Conservation (phyloP, 2,888 invertebrate genomes). For the Mantis religiosa region DNA sequence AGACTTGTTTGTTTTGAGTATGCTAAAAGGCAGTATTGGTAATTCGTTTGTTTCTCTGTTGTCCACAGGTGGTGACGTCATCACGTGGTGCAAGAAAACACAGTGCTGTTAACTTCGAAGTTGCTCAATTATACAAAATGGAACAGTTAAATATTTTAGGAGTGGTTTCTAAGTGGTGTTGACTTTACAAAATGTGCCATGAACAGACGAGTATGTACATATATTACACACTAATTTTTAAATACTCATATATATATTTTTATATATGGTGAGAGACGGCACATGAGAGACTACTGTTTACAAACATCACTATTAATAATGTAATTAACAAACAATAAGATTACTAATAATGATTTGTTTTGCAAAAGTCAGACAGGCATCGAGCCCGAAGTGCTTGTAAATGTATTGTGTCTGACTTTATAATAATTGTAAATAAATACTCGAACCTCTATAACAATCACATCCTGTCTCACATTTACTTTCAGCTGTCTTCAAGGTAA, state of each 20-base stretch:
- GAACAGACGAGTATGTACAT: not conserved
- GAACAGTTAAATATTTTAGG: not conserved
- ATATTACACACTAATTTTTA: not conserved
- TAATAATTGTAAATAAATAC: not conserved
- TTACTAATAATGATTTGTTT: not conserved
- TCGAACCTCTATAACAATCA: no score
- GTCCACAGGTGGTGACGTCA: no score
- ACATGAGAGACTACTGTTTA: not conserved
- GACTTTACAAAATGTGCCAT: not conserved
- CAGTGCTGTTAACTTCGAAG: not conserved
- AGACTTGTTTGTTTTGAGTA: no score
- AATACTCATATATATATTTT: not conserved
- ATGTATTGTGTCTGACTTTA: not conserved
- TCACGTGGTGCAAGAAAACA: no score
- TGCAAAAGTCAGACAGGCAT: not conserved
- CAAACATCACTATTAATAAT: not conserved
- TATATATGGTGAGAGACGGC: not conserved
- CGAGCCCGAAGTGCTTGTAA: not conserved
- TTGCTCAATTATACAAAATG: not conserved
- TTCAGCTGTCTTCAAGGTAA: no score
- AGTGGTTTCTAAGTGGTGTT: not conserved
- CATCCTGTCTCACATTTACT: no score
- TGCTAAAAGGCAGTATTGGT: no score
- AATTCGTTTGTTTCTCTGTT: no score
- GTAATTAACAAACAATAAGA: not conserved